phyloP scores from a whole-genome alignment of 1,140 invertebrate genomes.

The Scylla paramamosain region DNA sequence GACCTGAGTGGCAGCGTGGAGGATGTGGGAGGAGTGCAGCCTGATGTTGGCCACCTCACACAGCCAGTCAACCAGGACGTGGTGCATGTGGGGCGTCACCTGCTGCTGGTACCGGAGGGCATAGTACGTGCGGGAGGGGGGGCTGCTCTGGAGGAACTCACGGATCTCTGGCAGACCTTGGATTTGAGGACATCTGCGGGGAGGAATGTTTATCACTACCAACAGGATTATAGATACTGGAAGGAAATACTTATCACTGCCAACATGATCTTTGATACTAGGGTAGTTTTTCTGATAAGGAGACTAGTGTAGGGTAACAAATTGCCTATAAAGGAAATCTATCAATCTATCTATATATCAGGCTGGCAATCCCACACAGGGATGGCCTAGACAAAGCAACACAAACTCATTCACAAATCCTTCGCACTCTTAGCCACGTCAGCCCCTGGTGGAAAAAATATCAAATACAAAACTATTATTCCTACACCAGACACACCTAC shows the following conservation, averaged over 20 bases:
- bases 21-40: constrained; percentile 35
- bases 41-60: constrained; percentile 60
- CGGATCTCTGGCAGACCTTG: constrained; percentile 46
- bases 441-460: no score
- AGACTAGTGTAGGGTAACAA: no score
- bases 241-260: not conserved
- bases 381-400: no score
- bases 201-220: not conserved
- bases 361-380: no score
- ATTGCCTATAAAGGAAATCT: no score
- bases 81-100: constrained; percentile 62
- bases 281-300: no score
- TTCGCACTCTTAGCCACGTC: no score
- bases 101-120: constrained; percentile 59
- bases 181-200: constrained; percentile 25
- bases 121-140: constrained; percentile 45
- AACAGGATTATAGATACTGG: not conserved
- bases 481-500: no score
- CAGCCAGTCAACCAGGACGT: constrained; percentile 61
- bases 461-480: no score
- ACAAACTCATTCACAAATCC: no score
- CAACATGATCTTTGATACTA: no score
- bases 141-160: constrained; percentile 60
- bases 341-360: no score
- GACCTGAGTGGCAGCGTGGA: constrained; percentile 61